Conservation (phyloP, 1,140 invertebrate genomes). For the Zaprionus camerounensis region DNA sequence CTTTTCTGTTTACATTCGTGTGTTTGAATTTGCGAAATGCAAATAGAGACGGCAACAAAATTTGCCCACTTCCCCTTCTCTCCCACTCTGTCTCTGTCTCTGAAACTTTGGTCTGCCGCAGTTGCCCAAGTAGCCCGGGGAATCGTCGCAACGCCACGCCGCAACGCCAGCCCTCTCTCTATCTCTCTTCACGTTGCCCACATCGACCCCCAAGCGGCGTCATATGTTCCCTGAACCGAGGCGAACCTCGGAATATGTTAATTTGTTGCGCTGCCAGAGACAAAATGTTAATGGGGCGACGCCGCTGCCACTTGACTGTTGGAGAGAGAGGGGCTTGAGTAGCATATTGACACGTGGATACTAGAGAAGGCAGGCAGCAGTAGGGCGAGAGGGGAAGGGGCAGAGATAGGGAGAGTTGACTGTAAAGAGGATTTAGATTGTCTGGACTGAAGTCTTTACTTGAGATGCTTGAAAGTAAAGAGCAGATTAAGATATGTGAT, state of each 20-base stretch:
- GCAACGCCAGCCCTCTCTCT: constrained; percentile 6
- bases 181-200: not conserved
- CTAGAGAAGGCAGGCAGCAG: not conserved
- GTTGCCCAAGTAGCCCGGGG: constrained; percentile 37
- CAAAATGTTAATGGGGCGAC: constrained; percentile 47
- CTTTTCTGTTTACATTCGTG: constrained; percentile 68
- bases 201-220: constrained; percentile 12
- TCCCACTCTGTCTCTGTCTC: constrained; percentile 13
- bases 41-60: constrained; percentile 60
- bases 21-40: constrained; percentile 72
- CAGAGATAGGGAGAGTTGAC: not conserved
- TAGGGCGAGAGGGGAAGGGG: not conserved
- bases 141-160: constrained; percentile 19
- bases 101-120: constrained; percentile 34
- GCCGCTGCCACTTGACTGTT: constrained; percentile 10
- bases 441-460: not conserved
- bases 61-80: constrained; percentile 13
- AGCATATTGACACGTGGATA: constrained; percentile 13
- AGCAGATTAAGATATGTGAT: not conserved
- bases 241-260: constrained; percentile 58
- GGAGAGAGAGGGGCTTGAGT: not conserved
- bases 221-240: constrained; percentile 52
- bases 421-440: not conserved
- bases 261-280: constrained; percentile 48
- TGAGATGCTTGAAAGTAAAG: not conserved